phyloP scores from a whole-genome alignment of 2,113 vertebrate species.

The Spea bombifrons region DNA sequence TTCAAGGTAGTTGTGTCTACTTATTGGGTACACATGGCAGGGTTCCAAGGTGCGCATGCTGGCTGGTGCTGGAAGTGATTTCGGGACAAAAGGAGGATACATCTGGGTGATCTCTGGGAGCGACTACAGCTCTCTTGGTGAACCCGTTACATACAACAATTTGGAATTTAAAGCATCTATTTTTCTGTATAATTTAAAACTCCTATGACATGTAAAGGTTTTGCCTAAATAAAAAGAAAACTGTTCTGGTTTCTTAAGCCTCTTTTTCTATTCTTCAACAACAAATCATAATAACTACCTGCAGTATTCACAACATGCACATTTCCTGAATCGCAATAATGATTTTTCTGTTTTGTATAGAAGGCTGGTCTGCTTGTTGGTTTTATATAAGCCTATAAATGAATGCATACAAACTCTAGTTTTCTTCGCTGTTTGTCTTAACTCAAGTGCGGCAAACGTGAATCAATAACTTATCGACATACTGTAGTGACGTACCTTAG shows the following conservation, averaged over 20 bases:
- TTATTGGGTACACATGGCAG: no score
- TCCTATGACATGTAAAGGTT: no score
- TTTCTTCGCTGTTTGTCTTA: slow-evolving; percentile 12
- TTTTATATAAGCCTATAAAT: slow-evolving; percentile 30
- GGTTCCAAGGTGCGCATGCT: no score
- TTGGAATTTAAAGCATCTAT: no score
- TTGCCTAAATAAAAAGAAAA: background rate
- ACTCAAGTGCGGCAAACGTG: slow-evolving; percentile 1
- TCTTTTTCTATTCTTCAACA: no score
- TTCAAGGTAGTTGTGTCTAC: no score
- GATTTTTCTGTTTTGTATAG: slow-evolving; percentile 9
- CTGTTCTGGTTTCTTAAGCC: background rate
- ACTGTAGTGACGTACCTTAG: slow-evolving; percentile 21
- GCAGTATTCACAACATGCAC: background rate
- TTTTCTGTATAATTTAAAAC: no score
- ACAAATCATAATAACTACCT: slow-evolving; percentile 15
- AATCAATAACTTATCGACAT: slow-evolving; percentile 15
- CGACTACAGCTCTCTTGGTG: no score
- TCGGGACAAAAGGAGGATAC: no score
- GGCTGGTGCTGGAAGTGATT: no score
- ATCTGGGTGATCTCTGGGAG: no score
- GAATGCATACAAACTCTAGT: slow-evolving; percentile 36
- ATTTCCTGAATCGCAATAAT: slow-evolving; percentile 8
- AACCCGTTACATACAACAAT: no score
- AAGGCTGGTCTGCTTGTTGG: background rate